Evolutionary conservation across 92 coral and sea anemone genomes (phyloP).

Genomic region (Anthopleura xanthogrammica): DNA sequence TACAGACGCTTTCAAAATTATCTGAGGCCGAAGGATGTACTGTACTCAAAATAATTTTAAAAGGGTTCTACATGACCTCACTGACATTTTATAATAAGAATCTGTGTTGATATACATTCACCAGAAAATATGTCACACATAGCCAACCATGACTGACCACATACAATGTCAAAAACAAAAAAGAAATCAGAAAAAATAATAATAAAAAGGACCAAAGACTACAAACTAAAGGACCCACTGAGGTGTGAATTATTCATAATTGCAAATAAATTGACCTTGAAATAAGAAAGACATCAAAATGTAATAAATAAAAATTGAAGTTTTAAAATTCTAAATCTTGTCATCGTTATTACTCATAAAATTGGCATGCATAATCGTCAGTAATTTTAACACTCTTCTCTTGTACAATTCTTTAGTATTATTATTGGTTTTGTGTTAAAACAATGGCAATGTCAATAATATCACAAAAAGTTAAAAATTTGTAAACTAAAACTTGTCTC

Average conservation of each 20-base stretch:
- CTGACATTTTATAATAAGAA: not conserved
- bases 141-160: not conserved
- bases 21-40: no score
- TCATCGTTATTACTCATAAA: not conserved
- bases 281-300: not conserved
- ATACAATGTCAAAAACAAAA: not conserved
- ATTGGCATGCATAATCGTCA: not conserved
- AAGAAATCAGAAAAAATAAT: not conserved
- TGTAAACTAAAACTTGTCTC: not conserved
- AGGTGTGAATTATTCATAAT: conserved; percentile 3
- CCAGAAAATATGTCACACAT: not conserved
- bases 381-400: not conserved
- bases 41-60: no score
- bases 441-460: not conserved
- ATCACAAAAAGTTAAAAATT: not conserved
- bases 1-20: not conserved
- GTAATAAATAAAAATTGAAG: not conserved
- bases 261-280: conserved; percentile 10
- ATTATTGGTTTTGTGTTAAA: not conserved
- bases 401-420: not conserved
- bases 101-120: not conserved
- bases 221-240: not conserved
- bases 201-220: not conserved
- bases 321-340: not conserved
- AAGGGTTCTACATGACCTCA: no score